phyloP scores from a whole-genome alignment of 2,113 vertebrate genomes.

The Fulica atra region DNA sequence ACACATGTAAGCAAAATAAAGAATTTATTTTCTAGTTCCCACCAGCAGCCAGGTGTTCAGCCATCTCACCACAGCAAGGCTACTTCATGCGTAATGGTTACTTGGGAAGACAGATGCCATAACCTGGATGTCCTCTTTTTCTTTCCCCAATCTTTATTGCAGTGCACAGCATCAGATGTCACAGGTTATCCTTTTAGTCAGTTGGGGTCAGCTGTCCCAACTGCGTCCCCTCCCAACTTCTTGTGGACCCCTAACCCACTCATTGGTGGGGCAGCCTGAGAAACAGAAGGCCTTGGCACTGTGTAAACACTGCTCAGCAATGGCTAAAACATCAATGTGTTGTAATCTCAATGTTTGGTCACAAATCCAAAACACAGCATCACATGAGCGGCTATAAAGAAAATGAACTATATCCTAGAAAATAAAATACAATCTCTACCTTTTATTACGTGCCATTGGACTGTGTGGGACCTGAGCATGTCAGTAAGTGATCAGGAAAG shows the following conservation, averaged over 20 bases:
- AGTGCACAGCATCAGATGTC: background rate
- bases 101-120: background rate
- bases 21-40: background rate
- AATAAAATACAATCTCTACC: background rate
- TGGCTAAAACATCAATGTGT: background rate
- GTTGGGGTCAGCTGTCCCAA: background rate
- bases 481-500: background rate
- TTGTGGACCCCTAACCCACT: background rate
- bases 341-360: background rate
- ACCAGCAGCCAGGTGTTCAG: background rate
- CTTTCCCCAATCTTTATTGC: background rate
- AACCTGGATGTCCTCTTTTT: background rate
- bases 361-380: background rate
- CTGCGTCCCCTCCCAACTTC: background rate
- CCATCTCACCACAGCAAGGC: background rate
- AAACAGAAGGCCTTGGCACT: background rate
- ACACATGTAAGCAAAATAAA: background rate
- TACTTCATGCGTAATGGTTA: rapidly evolving
- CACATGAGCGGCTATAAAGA: background rate
- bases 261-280: rapidly evolving
- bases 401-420: background rate
- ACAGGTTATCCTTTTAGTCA: background rate
- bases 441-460: background rate
- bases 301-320: background rate
- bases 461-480: background rate